Percentiles rank a stretch among this genome's conserved stretches.
Evolutionary conservation across 2,797 vertebrate genomes (phyloP).

Genomic region (Melanotaenia boesemani): DNA sequence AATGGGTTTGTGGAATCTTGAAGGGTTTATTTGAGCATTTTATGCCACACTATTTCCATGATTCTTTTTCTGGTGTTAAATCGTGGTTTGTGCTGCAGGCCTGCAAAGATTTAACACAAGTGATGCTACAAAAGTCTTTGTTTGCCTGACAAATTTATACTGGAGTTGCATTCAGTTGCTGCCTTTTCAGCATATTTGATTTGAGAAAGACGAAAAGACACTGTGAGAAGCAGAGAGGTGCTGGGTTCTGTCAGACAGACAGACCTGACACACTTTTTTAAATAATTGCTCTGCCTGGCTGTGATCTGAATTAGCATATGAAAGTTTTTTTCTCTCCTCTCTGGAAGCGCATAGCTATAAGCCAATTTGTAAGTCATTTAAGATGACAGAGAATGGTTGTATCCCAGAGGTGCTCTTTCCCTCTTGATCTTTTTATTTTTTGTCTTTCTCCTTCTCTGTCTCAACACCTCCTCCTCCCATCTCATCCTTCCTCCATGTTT

Average conservation of each 20-base stretch:
- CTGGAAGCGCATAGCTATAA: slow-evolving; percentile 70
- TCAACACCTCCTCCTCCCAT: slow-evolving; percentile 34
- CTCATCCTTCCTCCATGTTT: slow-evolving; percentile 42
- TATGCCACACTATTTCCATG: not conserved
- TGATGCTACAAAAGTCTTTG: not conserved
- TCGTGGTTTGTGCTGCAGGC: not conserved
- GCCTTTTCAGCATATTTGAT: slow-evolving; percentile 1
- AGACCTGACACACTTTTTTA: slow-evolving; percentile 55
- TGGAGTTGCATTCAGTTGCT: not conserved
- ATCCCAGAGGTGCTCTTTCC: slow-evolving; percentile 75
- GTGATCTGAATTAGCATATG: slow-evolving; percentile 82
- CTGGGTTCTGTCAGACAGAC: slow-evolving; percentile 72
- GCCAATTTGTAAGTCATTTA: slow-evolving; percentile 84
- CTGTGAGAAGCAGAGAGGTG: slow-evolving; percentile 27
- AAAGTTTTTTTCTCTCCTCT: slow-evolving; percentile 64
- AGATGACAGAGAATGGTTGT: slow-evolving; percentile 80
- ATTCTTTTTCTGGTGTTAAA: not conserved
- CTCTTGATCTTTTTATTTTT: slow-evolving; percentile 72
- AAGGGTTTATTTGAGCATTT: not conserved
- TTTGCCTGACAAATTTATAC: not conserved
- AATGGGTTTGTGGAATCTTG: not conserved
- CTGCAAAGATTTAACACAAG: not conserved
- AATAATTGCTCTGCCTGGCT: slow-evolving; percentile 77
- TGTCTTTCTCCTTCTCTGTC: slow-evolving; percentile 27
- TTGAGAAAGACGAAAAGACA: slow-evolving; percentile 10